Conservation (phyloP, 1,140 invertebrate genomes). For the Ostrea edulis region DNA sequence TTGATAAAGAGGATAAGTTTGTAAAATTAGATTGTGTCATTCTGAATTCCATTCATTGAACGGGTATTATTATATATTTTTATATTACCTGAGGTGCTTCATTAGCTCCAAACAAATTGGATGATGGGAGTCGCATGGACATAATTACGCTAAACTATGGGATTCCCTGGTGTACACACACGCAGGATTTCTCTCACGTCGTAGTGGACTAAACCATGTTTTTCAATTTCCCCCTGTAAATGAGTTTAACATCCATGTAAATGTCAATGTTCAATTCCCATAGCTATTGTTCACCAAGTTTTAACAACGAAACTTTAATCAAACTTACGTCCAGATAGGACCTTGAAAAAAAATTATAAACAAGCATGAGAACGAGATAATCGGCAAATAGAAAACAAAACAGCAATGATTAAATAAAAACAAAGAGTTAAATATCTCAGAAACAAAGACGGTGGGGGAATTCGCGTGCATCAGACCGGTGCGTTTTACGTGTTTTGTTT, state of each 20-base stretch:
- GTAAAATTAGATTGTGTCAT: no score
- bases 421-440: background rate
- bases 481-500: background rate
- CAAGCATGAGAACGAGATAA: background rate
- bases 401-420: background rate
- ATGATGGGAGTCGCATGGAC: slow-evolving; percentile 13
- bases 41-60: no score
- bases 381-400: background rate
- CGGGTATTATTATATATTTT: no score
- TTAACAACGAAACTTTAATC: background rate
- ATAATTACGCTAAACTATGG: background rate
- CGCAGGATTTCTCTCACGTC: background rate
- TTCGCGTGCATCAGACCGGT: background rate
- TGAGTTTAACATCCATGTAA: background rate
- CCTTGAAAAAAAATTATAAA: background rate
- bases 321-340: background rate
- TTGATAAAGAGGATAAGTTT: no score
- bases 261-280: background rate
- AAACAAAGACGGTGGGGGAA: background rate
- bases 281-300: background rate
- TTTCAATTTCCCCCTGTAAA: background rate
- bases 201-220: background rate
- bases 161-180: background rate
- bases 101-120: slow-evolving; percentile 8
- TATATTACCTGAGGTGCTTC: slow-evolving; percentile 8